phyloP scores from a whole-genome alignment of 2,797 vertebrate species.

The Mormyrus hasselquistii region DNA sequence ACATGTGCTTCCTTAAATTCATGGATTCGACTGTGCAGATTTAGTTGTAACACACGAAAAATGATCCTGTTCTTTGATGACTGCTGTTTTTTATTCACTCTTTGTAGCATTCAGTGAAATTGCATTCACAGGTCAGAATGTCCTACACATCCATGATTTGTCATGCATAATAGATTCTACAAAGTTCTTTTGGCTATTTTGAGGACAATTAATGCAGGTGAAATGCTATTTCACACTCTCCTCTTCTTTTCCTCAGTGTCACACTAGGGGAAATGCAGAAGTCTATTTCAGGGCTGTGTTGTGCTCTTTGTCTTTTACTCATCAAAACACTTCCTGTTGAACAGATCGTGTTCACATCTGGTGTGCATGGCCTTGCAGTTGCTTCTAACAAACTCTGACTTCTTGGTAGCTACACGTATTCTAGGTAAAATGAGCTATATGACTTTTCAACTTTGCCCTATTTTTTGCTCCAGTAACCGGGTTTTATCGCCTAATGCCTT shows the following conservation, averaged over 20 bases:
- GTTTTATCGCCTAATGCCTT: neutral
- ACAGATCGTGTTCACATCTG: slow-evolving; percentile 48
- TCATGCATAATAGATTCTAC: neutral
- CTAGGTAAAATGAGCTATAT: neutral
- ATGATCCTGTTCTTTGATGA: neutral
- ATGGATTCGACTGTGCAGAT: neutral
- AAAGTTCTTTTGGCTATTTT: neutral
- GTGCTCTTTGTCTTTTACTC: slow-evolving; percentile 38
- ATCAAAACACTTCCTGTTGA: slow-evolving; percentile 64
- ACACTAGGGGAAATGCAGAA: slow-evolving; percentile 49
- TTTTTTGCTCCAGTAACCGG: neutral
- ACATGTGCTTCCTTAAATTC: slow-evolving; percentile 31
- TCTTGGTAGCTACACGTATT: neutral
- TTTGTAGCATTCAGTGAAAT: neutral
- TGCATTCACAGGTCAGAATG: neutral
- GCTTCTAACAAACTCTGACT: neutral
- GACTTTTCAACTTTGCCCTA: neutral
- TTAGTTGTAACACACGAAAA: neutral
- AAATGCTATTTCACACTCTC: slow-evolving; percentile 26
- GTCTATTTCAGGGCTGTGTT: slow-evolving; percentile 48
- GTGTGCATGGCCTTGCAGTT: slow-evolving; percentile 9
- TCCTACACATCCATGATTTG: neutral
- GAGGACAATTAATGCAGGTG: slow-evolving; percentile 16
- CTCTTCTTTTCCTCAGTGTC: slow-evolving; percentile 28
- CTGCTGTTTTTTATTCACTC: slow-evolving; percentile 29